These are phyloP conservation scores for Xanthia togata DNA, from an alignment of 2,888 invertebrate species.

Conservation along the genomic window DNA sequence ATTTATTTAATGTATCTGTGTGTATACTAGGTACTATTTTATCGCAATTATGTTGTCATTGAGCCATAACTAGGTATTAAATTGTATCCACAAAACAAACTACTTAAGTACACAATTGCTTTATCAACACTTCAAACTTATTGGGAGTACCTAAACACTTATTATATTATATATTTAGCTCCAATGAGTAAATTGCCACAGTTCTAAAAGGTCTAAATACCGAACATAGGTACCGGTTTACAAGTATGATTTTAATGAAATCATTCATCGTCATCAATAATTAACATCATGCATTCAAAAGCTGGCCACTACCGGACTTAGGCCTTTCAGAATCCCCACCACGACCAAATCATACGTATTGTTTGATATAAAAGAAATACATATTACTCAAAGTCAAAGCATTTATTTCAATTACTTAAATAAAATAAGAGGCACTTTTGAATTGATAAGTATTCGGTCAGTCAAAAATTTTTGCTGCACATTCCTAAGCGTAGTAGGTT, in stretches of 20 bases:
- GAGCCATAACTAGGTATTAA: no score
- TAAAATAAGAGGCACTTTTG: neutral
- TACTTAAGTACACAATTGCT: neutral
- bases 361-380: neutral
- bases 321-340: neutral
- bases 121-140: no score
- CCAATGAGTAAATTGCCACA: neutral
- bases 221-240: neutral
- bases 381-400: neutral
- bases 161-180: neutral
- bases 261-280: neutral
- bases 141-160: neutral
- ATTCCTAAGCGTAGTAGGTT: neutral
- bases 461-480: neutral
- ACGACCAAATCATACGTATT: neutral
- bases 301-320: neutral
- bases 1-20: neutral
- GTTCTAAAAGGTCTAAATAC: neutral
- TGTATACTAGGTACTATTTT: neutral
- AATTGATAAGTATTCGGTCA: neutral
- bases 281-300: no score
- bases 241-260: neutral
- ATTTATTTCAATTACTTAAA: neutral
- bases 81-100: neutral
- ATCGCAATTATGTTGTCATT: neutral